Conservation (phyloP, 2,888 invertebrate genomes). For the Eilema caniola region DNA sequence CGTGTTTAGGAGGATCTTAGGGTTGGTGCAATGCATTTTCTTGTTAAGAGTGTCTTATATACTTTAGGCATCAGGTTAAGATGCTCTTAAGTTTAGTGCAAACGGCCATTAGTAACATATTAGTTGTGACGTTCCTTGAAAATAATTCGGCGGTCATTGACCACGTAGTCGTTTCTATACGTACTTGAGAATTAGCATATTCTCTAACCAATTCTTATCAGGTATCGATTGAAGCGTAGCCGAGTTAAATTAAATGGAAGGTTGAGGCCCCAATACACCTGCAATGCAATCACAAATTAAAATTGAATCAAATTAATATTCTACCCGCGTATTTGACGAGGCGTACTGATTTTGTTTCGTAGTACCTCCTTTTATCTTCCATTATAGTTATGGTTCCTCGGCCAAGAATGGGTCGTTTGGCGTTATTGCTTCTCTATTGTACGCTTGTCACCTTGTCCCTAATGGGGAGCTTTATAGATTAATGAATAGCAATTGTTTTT, state of each 20-base stretch:
- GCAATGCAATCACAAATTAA: slow-evolving; percentile 59
- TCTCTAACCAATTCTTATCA: slow-evolving; percentile 57
- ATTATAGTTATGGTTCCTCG: slow-evolving; percentile 42
- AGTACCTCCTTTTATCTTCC: slow-evolving; percentile 45
- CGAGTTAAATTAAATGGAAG: slow-evolving; percentile 60
- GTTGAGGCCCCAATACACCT: slow-evolving; percentile 55
- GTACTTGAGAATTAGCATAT: slow-evolving; percentile 46
- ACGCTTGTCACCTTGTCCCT: slow-evolving; percentile 60
- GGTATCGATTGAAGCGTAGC: slow-evolving; percentile 52
- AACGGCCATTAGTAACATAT: too few relatives aligned
- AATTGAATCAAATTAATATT: slow-evolving; percentile 64
- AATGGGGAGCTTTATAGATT: slow-evolving; percentile 49
- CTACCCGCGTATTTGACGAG: slow-evolving; percentile 47
- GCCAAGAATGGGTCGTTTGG: slow-evolving; percentile 46
- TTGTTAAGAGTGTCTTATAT: too few relatives aligned
- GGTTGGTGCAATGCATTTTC: too few relatives aligned
- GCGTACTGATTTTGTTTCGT: slow-evolving; percentile 36
- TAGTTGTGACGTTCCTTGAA: slow-evolving; percentile 23
- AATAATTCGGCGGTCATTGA: slow-evolving; percentile 56
- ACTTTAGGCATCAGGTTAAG: too few relatives aligned
- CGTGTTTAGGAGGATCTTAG: too few relatives aligned
- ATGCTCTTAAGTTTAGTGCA: too few relatives aligned
- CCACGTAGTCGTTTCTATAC: slow-evolving; percentile 44
- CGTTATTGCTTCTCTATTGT: slow-evolving; percentile 52
- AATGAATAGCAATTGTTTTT: slow-evolving; percentile 53